These are phyloP conservation scores for Tenodera sinensis DNA, from an alignment of 2,888 invertebrate genomes.

Conservation along the genomic window DNA sequence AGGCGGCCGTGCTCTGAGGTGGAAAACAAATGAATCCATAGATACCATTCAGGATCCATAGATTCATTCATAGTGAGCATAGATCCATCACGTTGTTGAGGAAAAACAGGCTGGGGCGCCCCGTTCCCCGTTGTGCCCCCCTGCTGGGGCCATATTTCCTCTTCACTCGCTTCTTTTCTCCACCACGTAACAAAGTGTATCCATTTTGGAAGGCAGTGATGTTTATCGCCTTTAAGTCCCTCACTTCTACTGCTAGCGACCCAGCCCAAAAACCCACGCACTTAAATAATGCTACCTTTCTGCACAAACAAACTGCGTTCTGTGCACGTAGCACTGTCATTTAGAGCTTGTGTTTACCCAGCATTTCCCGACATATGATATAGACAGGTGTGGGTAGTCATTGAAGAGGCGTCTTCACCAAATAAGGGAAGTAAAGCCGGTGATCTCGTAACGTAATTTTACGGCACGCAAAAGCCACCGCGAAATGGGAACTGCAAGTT, in stretches of 20 bases:
- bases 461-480: too few relatives aligned
- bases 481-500: too few relatives aligned
- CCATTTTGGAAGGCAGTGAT: not conserved
- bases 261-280: not conserved
- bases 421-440: too few relatives aligned
- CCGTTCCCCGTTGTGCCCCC: not conserved
- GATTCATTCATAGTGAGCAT: not conserved
- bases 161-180: not conserved
- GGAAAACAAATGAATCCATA: slow-evolving; percentile 6
- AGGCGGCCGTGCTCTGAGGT: not conserved
- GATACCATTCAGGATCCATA: slow-evolving; percentile 11
- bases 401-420: too few relatives aligned
- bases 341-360: too few relatives aligned
- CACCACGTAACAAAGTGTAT: not conserved
- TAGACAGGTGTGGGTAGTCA: too few relatives aligned
- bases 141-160: slow-evolving; percentile 2
- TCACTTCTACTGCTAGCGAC: not conserved
- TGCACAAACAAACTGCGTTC: not conserved
- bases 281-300: not conserved
- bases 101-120: not conserved
- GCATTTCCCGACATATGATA: too few relatives aligned
- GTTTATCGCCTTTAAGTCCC: not conserved
- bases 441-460: too few relatives aligned
- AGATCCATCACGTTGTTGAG: not conserved
- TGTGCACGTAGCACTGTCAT: not conserved